A percentile compares a stretch with the other conserved stretches of the same genome.
phyloP scores from a whole-genome alignment of 2,888 invertebrate genomes.

The Chrysodeixis includens region DNA sequence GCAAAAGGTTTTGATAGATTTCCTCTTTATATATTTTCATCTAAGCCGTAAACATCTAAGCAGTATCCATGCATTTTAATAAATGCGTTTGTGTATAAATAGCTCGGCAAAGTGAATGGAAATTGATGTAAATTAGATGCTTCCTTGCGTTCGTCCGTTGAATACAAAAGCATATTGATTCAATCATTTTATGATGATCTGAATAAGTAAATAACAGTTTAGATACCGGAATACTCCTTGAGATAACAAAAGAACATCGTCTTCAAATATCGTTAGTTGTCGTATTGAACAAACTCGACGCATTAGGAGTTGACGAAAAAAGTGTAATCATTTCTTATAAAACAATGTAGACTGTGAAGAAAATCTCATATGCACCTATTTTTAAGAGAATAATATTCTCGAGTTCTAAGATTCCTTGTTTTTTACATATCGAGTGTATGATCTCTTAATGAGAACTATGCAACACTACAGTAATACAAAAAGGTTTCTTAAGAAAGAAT shows the following conservation, averaged over 20 bases:
- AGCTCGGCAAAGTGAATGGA: constrained; percentile 23
- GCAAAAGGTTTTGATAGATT: too few relatives aligned
- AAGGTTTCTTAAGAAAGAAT: not conserved
- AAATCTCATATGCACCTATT: not conserved
- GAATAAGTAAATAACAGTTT: not conserved
- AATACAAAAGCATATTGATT: constrained; percentile 24
- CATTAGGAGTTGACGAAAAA: too few relatives aligned
- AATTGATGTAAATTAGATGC: constrained; percentile 39
- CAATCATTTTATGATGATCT: constrained; percentile 7
- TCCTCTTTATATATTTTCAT: too few relatives aligned
- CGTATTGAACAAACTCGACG: not conserved
- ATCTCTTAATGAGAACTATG: not conserved
- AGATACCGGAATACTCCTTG: not conserved
- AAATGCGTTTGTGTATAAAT: constrained; percentile 32
- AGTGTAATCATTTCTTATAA: too few relatives aligned
- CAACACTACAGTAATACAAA: not conserved
- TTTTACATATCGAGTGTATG: not conserved
- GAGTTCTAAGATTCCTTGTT: not conserved
- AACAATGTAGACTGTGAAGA: not conserved
- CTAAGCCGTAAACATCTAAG: too few relatives aligned
- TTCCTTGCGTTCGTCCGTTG: constrained; percentile 30
- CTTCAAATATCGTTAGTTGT: not conserved
- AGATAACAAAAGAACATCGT: not conserved
- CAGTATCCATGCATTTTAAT: constrained; percentile 10
- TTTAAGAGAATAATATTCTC: not conserved